A percentile compares a stretch with the other conserved stretches of the same genome.
Conservation (phyloP, 2,888 invertebrate genomes). For the Eudasyphora cyanicolor region DNA sequence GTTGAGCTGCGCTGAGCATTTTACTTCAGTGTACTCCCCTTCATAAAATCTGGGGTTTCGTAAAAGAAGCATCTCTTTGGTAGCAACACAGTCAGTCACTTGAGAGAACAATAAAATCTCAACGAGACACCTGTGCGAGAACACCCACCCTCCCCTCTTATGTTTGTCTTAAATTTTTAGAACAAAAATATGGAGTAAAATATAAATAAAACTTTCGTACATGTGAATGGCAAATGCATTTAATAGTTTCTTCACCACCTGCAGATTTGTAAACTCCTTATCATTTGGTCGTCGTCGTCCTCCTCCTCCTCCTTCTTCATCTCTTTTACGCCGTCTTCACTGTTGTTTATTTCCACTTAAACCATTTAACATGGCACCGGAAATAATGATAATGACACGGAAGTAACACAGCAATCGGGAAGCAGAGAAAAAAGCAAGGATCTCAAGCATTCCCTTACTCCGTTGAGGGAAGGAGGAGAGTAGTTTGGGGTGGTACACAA, state of each 20-base stretch:
- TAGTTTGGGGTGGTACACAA: too few relatives aligned
- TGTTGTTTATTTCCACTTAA: background rate
- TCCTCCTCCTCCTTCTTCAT: background rate
- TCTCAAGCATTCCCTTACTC: background rate
- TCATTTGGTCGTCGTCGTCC: background rate
- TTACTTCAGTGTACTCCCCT: background rate
- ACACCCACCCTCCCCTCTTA: background rate
- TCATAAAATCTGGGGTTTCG: too few relatives aligned
- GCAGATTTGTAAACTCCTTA: background rate
- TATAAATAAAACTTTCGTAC: background rate
- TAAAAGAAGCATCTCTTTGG: background rate
- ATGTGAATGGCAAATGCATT: background rate
- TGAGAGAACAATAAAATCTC: background rate
- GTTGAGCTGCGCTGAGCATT: background rate
- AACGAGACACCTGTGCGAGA: background rate
- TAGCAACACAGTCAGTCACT: background rate
- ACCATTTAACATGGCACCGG: constrained; percentile 53
- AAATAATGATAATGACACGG: constrained; percentile 63
- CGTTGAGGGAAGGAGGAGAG: too few relatives aligned
- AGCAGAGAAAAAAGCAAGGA: background rate
- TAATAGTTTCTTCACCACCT: background rate
- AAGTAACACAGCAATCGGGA: constrained; percentile 47
- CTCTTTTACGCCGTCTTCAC: background rate
- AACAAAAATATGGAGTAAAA: background rate
- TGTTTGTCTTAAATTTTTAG: background rate